These are phyloP conservation scores for Xanthia icteritia DNA, from an alignment of 2,888 invertebrate species.

Conservation along the genomic window DNA sequence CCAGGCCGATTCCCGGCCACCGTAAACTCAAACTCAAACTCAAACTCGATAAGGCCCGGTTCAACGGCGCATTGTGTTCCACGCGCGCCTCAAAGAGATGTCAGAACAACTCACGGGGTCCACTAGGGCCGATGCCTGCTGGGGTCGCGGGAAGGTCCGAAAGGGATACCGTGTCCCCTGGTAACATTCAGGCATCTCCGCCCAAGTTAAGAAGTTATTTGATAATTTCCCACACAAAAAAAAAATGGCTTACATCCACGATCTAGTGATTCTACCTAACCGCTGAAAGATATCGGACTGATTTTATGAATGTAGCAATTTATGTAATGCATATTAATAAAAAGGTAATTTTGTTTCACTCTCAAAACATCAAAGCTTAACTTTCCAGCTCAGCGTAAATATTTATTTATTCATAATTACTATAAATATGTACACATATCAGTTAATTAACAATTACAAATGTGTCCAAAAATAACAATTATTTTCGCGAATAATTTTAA, in stretches of 20 bases:
- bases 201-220: too few relatives aligned
- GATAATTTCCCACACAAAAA: too few relatives aligned
- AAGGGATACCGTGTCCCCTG: too few relatives aligned
- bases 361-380: neutral
- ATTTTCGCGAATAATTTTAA: constrained; percentile 22
- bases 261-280: neutral
- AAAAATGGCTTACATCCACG: neutral
- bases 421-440: neutral
- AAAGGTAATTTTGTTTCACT: neutral
- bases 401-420: neutral
- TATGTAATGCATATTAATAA: neutral
- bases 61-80: too few relatives aligned
- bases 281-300: neutral
- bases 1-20: too few relatives aligned
- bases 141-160: too few relatives aligned
- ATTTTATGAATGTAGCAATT: neutral
- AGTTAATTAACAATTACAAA: constrained; percentile 28
- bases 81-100: too few relatives aligned
- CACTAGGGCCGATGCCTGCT: too few relatives aligned
- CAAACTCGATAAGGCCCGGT: too few relatives aligned
- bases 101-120: too few relatives aligned
- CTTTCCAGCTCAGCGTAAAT: neutral
- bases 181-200: too few relatives aligned
- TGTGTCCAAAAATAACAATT: constrained; percentile 3
- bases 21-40: too few relatives aligned